Evolutionary conservation across 2,113 vertebrate species (phyloP).

Genomic region (Andinoacara biseriatus): DNA sequence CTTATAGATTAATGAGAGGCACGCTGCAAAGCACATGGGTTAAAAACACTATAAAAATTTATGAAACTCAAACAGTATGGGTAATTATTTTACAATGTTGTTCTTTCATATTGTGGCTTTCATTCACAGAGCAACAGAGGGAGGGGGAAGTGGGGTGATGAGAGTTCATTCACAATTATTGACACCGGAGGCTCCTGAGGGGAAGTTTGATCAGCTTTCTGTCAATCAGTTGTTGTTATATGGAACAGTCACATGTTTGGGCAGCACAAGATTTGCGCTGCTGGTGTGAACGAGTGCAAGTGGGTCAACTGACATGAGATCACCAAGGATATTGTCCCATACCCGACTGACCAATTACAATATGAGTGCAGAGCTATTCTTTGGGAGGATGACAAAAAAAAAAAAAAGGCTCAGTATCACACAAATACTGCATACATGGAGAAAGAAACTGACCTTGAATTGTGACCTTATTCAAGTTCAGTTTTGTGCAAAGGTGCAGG

Average conservation of each 20-base stretch:
- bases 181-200: slow-evolving; percentile 52
- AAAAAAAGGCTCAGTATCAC: not conserved
- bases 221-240: slow-evolving; percentile 63
- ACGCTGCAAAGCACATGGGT: not conserved
- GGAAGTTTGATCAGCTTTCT: slow-evolving; percentile 60
- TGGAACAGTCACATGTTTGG: slow-evolving; percentile 60
- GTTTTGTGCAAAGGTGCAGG: not conserved
- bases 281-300: slow-evolving; percentile 30
- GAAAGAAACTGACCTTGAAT: too few species aligned
- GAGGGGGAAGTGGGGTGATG: not conserved
- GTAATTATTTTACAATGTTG: not conserved
- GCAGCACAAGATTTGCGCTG: slow-evolving; percentile 29
- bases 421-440: too few species aligned
- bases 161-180: slow-evolving; percentile 68
- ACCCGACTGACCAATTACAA: slow-evolving; percentile 10
- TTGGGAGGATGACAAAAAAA: too few species aligned
- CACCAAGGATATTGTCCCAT: slow-evolving; percentile 34
- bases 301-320: slow-evolving; percentile 41
- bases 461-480: too few species aligned
- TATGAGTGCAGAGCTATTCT: not conserved
- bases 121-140: not conserved
- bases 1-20: not conserved
- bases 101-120: not conserved
- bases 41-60: not conserved
- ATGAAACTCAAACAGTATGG: not conserved